Percentiles rank a stretch among this genome's conserved stretches.
Conservation (phyloP, 2,888 invertebrate species). For the Calameuta idolon region DNA sequence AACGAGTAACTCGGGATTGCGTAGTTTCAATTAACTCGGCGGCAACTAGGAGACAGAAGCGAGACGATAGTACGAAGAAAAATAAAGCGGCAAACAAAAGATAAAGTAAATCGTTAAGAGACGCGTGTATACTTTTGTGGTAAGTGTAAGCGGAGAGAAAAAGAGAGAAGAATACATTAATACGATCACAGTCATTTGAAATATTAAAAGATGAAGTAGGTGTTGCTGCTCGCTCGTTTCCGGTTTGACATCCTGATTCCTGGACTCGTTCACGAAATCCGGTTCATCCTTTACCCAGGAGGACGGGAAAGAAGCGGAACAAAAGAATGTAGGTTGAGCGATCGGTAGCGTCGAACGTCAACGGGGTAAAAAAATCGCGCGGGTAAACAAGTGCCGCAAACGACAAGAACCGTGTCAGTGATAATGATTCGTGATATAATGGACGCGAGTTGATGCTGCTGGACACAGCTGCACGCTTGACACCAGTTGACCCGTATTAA, state of each 20-base stretch:
- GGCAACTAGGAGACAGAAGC: background rate
- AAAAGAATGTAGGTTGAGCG: background rate
- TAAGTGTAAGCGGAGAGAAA: slow-evolving; percentile 9
- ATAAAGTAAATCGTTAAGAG: slow-evolving; percentile 28
- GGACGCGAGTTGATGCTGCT: slow-evolving; percentile 22
- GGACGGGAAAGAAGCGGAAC: background rate
- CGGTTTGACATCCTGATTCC: slow-evolving; percentile 46
- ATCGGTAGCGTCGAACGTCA: background rate
- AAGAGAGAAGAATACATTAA: background rate
- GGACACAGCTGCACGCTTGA: slow-evolving; percentile 58
- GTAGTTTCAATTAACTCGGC: background rate
- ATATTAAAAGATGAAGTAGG: slow-evolving; percentile 22
- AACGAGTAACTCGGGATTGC: background rate
- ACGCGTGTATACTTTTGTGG: slow-evolving; percentile 15
- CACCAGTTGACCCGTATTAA: slow-evolving; percentile 57
- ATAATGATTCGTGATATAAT: slow-evolving; percentile 43
- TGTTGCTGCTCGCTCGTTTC: slow-evolving; percentile 47
- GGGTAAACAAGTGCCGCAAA: slow-evolving; percentile 6
- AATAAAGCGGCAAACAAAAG: background rate
- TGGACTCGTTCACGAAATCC: slow-evolving; percentile 45
- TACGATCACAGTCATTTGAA: slow-evolving; percentile 17
- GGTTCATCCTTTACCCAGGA: slow-evolving; percentile 19
- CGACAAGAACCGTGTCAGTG: slow-evolving; percentile 19
- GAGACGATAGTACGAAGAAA: slow-evolving; percentile 10
- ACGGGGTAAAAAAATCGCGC: background rate